Evolutionary conservation across 2,888 invertebrate genomes (phyloP), one percentile per base, ranked within the genome.

Genomic region (Eupithecia pulchellata): DNA sequence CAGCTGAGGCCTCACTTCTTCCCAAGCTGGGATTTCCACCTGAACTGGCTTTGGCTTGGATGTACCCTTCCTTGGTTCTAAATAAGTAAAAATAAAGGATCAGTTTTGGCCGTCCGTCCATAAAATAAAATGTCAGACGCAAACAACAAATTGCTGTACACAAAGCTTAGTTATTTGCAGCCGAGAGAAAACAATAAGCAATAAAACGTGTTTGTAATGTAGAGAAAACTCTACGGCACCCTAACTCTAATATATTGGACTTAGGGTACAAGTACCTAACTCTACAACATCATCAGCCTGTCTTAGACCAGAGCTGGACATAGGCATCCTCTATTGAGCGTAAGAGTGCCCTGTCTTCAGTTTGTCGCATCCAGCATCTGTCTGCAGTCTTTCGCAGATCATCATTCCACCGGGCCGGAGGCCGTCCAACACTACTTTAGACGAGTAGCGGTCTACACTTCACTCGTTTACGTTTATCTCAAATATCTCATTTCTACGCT

Each of bases 1-100:
- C 60, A 97, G 81, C 83, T 96, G 95, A n/a, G 95, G 91, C 13
- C 95, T 95, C 52, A 95, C 86, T 78, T 95, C 95, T 75, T 96
- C 96, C 97, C 97, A 97, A 71, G 93, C 91, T 29, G 95, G 94
- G 64, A 90, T 30, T 34, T 76, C 78, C 25, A 75, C 67, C 52
- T 71, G 76, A 25, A 66, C 71, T 4, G 78, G 77, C 71, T 78
- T 82, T 64, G 83, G 68, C 78, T 85, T 87, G 32, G 79, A 73
- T 58, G 72, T 66, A 55, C 64, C 66, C 77, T 39, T 81, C 75
- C 79, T 89, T 84, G 71, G 65, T 68, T 73, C 78, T 78, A 68
- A 65, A 36, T 30, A 20, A 60, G 32, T n/a, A 60, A 60, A 60
- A 32, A 29, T 55, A 55, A n/a, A 42, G 9, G 9, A 52, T 52